Conservation (phyloP, 2,113 vertebrate genomes). For the Eulacestoma nigropectus region DNA sequence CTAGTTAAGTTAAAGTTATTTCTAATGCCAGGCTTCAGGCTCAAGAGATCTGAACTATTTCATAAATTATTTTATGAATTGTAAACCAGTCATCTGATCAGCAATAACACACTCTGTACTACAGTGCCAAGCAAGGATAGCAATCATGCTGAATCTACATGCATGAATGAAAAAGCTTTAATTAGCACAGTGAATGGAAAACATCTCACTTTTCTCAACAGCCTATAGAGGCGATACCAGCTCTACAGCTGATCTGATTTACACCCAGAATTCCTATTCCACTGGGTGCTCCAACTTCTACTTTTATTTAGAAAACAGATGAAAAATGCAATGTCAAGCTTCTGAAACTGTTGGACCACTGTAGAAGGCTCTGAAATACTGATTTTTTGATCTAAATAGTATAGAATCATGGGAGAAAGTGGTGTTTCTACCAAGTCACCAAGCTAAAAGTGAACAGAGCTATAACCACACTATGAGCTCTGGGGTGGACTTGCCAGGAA, state of each 20-base stretch:
- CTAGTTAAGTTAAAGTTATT: neutral
- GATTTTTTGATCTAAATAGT: neutral
- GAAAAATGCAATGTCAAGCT: neutral
- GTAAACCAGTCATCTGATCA: neutral
- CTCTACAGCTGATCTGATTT: neutral
- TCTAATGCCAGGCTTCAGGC: neutral
- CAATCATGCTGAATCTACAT: neutral
- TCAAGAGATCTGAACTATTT: neutral
- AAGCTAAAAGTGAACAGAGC: neutral
- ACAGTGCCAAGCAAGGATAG: neutral
- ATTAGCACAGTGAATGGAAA: constrained; percentile 14
- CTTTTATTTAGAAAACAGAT: neutral
- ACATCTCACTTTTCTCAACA: neutral
- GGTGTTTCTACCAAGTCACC: neutral
- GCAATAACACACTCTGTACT: neutral
- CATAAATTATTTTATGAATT: constrained; percentile 1
- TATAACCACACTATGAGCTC: neutral
- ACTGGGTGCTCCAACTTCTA: neutral
- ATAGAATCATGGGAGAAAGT: neutral
- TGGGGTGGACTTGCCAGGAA: neutral
- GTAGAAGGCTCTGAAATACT: neutral
- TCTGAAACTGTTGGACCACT: neutral
- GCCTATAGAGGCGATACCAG: neutral
- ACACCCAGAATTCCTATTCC: neutral
- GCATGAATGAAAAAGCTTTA: constrained; percentile 9